Conservation (phyloP, 2,888 invertebrate genomes). For the Terebella lapidaria region DNA sequence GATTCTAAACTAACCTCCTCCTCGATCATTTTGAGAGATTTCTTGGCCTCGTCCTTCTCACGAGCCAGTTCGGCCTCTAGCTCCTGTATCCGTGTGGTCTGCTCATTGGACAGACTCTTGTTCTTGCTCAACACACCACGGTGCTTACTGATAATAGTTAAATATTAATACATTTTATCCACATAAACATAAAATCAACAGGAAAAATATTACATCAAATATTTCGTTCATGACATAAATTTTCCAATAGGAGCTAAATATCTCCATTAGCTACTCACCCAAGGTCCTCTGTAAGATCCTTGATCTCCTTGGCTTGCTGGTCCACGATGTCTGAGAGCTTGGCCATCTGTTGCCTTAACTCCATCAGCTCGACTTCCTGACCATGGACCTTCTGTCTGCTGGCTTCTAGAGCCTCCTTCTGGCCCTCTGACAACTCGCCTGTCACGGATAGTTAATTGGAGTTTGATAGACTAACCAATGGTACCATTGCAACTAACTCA, state of each 20-base stretch:
- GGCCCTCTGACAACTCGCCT: slow-evolving; percentile 51
- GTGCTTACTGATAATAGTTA: slow-evolving; percentile 35
- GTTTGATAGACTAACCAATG: too few relatives aligned
- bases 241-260: too few relatives aligned
- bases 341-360: slow-evolving; percentile 46
- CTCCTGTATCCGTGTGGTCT: slow-evolving; percentile 24
- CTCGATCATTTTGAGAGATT: slow-evolving; percentile 38
- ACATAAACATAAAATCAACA: background rate
- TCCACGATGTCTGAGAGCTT: slow-evolving; percentile 51
- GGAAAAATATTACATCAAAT: background rate
- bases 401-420: slow-evolving; percentile 50
- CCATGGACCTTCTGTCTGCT: slow-evolving; percentile 33
- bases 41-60: slow-evolving; percentile 40
- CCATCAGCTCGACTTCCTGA: slow-evolving; percentile 42
- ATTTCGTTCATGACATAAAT: too few relatives aligned
- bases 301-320: slow-evolving; percentile 44
- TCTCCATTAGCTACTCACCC: too few relatives aligned
- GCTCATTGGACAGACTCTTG: slow-evolving; percentile 34
- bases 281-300: slow-evolving; percentile 27
- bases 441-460: too few relatives aligned
- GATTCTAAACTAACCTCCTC: slow-evolving; percentile 34
- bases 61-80: slow-evolving; percentile 35
- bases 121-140: slow-evolving; percentile 35
- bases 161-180: background rate
- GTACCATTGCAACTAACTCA: too few relatives aligned